Evolutionary conservation across 1,140 invertebrate genomes (phyloP), one percentile per base, ranked within the genome.

Genomic region (Drosophila pseudoananassae): DNA sequence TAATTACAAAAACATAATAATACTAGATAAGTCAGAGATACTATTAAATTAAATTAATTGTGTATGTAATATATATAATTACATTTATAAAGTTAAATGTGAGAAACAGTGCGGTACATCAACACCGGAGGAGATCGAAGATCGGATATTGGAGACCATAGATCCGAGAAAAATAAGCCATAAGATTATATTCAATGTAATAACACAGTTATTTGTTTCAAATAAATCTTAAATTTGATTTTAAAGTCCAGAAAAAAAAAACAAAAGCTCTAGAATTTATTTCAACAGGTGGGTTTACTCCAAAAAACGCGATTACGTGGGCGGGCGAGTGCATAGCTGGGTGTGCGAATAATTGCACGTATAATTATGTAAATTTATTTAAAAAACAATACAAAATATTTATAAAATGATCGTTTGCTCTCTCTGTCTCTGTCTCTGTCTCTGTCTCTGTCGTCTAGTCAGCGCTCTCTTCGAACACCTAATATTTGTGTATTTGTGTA

Each of bases 141-240:
- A 27, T 27, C 25, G 25, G 25, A 27, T 5, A 27, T 27, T 7
- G 25, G 25, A 64, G 53, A 52, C 46, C 38, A 51, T 20, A 50
- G 43, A 23, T 8, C 43, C 15, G 74, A 75, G 59, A 23, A 7
- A 17, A 76, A 70, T 57, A 65, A 65, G 50, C 55, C 74, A 85
- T 74, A 89, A 79, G 78, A 85, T 72, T 88, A 87, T 91, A 85
- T 91, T 91, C 82, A 91, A 91, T 91, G 89, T 91, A 91, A 91
- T 91, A 91, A 91, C 89, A 91, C 85, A 89, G 89, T 91, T 91
- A 91, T 91, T 91, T 91, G 89, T 91, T 91, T 91, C 78, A 91
- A 91, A 91, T 91, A 91, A 91, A 91, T 91, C 89, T 91, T 91
- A 87, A 82, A 87, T 83, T 82, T 90, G 85, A 91, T 89, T 90